Evolutionary conservation across 64 coral and sea anemone species (phyloP), one percentile per base, ranked within the genome.

Genomic region (Actinia equina): DNA sequence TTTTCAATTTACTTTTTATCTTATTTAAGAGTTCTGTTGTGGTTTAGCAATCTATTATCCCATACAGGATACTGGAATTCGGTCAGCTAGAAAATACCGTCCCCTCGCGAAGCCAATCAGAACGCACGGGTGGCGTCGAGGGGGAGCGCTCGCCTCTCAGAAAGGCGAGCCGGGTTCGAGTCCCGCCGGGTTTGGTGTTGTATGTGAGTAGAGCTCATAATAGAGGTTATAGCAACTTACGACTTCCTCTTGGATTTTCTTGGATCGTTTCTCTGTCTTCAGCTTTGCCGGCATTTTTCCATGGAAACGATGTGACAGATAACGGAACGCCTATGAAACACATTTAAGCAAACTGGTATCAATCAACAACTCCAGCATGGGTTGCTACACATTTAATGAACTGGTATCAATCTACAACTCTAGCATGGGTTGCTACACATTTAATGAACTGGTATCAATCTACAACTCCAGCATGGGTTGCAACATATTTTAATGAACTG

Each of bases 291-390:
- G 91, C 37, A 84, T 83, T 86, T 98, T 98, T 10, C 96, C 96
- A 79, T 98, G 96, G 62, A 98, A 98, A 79, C 94, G 94, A 77
- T 98, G 96, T 0, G 96, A 98, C 61, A 98, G 77, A 42, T 88
- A 90, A 44, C 96, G 93, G 82, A 98, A 98, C 20, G 96, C 96
- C 96, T 98, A 43, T 14, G 17, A 42, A 15, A 67, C 17, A 7
- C 88, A 84, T 22, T 7, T 12, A 81, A 5, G 52, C 1, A 4
- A 23, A 74, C 70, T 22, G 37, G 10, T 41, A 44, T 44, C 9
- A 43, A 79, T 2, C 14, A 6, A 44, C 16, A 12, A 79, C 43
- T 58, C 18, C n/a, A 20, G 17, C 57, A 26, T 43, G 9, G 20
- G 18, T 49, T 49, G 46, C 4, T 49, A 37, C 30, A 37, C 30